Percentiles rank a stretch among this genome's conserved stretches.
These are phyloP conservation scores for Drosophila atripex DNA, from an alignment of 2,888 invertebrate species.

Conservation along the genomic window DNA sequence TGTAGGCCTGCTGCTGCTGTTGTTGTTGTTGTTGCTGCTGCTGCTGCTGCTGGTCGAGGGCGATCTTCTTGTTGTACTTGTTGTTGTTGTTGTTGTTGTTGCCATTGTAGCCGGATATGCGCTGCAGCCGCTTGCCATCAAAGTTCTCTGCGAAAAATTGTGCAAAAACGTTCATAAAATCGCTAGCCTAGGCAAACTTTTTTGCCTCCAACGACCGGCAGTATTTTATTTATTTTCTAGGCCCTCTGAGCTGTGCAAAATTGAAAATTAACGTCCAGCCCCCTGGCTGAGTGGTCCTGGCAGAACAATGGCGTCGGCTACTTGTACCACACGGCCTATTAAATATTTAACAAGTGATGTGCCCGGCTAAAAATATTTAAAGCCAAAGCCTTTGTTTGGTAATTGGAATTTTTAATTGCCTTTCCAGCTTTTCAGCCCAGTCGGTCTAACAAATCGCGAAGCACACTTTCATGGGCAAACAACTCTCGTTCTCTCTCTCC, in stretches of 20 bases:
- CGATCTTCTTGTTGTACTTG: slow-evolving; percentile 87
- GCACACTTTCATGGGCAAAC: slow-evolving; percentile 39
- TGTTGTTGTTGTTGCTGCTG: slow-evolving; percentile 82
- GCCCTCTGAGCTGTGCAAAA: slow-evolving; percentile 65
- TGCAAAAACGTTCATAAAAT: slow-evolving; percentile 58
- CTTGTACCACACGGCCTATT: slow-evolving; percentile 55
- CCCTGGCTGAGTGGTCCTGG: slow-evolving; percentile 25
- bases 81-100: slow-evolving; percentile 84
- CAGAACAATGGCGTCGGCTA: slow-evolving; percentile 35
- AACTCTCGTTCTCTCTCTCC: slow-evolving; percentile 2
- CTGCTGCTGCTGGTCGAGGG: slow-evolving; percentile 84
- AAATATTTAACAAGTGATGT: slow-evolving; percentile 64
- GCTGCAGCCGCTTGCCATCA: slow-evolving; percentile 86
- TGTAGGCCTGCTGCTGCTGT: slow-evolving; percentile 79
- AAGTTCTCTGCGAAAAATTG: slow-evolving; percentile 81
- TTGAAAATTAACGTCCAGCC: slow-evolving; percentile 69
- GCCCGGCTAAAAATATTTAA: slow-evolving; percentile 49
- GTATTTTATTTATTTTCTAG: slow-evolving; percentile 47
- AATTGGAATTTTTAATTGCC: slow-evolving; percentile 50
- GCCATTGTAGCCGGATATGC: slow-evolving; percentile 84
- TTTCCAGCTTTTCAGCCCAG: slow-evolving; percentile 1
- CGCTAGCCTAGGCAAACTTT: slow-evolving; percentile 59
- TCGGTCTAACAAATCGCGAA: slow-evolving; percentile 23
- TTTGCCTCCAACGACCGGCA: slow-evolving; percentile 44
- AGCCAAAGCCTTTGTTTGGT: slow-evolving; percentile 44